A percentile compares a stretch with the other conserved stretches of the same genome.
These are phyloP conservation scores for Psammodynastes pulverulentus DNA, from an alignment of 2,113 vertebrate genomes.

Conservation along the genomic window DNA sequence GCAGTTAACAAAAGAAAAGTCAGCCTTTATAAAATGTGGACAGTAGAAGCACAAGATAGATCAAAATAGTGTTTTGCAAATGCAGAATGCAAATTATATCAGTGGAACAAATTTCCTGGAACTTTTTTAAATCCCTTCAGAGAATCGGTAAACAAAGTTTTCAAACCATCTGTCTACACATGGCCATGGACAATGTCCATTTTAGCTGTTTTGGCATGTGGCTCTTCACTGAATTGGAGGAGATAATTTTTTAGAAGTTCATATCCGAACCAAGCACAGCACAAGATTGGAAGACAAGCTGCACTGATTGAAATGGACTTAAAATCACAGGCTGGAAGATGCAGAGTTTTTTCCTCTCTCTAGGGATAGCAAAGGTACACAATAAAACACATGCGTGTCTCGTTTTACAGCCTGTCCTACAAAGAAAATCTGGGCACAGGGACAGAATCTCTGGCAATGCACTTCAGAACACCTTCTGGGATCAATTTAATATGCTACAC, in stretches of 20 bases:
- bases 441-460: not conserved
- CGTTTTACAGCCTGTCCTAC: not conserved
- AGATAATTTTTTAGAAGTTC: not conserved
- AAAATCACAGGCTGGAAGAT: not conserved
- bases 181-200: not conserved
- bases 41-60: not conserved
- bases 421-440: not conserved
- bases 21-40: not conserved
- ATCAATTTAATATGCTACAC: not conserved
- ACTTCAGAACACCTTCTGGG: not conserved
- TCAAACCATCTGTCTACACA: not conserved
- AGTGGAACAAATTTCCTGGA: not conserved
- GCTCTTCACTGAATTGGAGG: not conserved
- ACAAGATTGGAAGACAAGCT: not conserved
- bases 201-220: not conserved
- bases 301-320: not conserved
- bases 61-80: not conserved
- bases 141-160: not conserved
- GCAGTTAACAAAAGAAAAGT: not conserved
- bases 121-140: not conserved
- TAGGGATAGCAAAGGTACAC: not conserved
- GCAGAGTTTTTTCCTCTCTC: not conserved
- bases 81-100: not conserved
- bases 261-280: not conserved
- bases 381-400: not conserved